Percentiles rank a stretch among this genome's conserved stretches.
Conservation (phyloP, 2,888 invertebrate genomes). For the Chalcosyrphus nemorum region DNA sequence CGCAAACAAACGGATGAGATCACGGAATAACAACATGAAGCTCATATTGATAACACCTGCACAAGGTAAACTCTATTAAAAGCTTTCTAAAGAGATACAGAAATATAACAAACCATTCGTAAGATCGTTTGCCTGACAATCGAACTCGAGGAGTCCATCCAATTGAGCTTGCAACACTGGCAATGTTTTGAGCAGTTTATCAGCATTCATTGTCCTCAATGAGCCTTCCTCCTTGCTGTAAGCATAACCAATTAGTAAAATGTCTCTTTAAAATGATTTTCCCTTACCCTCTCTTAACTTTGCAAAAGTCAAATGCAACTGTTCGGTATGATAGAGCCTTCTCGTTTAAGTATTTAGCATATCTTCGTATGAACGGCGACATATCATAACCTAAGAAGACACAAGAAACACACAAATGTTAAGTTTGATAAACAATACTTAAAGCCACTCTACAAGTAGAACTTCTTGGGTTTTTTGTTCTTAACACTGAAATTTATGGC, state of each 20-base stretch:
- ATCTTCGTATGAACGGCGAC: constrained; percentile 99
- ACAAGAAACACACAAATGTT: constrained; percentile 24
- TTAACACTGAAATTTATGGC: constrained; percentile 47
- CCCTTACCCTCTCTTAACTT: constrained; percentile 98
- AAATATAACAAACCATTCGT: constrained; percentile 86
- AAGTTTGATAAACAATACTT: constrained; percentile 46
- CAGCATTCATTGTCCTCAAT: constrained; percentile 97
- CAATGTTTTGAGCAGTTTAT: constrained; percentile 97
- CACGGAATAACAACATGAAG: constrained; percentile 99
- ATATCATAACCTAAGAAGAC: constrained; percentile 94
- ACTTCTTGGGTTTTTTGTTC: constrained; percentile 15
- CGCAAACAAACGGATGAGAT: constrained; percentile 99
- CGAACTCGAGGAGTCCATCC: constrained; percentile 97
- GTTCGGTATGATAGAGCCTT: constrained; percentile 99
- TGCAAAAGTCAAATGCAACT: constrained; percentile 99
- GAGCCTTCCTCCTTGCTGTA: constrained; percentile 97
- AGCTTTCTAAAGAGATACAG: not conserved
- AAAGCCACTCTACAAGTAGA: constrained; percentile 24
- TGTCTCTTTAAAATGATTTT: too few species aligned
- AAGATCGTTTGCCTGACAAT: constrained; percentile 97
- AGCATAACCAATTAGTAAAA: too few species aligned
- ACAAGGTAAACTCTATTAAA: not conserved
- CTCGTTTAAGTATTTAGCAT: constrained; percentile 99
- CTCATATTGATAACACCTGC: constrained; percentile 97
- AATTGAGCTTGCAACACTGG: constrained; percentile 97